Evolutionary conservation across 23 tunicate species (phyloP).

Genomic region (Corella eumyota): DNA sequence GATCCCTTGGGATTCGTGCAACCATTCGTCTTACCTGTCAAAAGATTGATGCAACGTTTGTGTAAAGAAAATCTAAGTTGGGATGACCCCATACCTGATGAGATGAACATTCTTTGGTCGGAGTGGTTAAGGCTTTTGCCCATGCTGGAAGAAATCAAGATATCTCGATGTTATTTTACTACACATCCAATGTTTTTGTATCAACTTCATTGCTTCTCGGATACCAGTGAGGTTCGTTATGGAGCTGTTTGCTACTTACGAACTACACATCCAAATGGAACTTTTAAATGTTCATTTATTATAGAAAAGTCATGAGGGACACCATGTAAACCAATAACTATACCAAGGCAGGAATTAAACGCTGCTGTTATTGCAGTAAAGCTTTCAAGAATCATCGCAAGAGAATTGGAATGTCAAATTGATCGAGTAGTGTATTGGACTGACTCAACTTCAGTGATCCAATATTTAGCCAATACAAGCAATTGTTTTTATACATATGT

Average conservation of each 20-base stretch:
- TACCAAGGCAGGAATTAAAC: constrained; percentile 11
- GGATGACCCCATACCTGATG: neutral
- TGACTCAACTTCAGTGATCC: constrained; percentile 21
- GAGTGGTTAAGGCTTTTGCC: neutral
- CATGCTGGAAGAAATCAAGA: constrained; percentile 1
- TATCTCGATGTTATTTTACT: constrained; percentile 9
- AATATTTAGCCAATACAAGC: constrained; percentile 2
- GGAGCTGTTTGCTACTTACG: constrained; percentile 20
- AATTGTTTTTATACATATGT: constrained; percentile 13
- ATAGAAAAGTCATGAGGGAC: constrained; percentile 16
- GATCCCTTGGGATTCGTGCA: constrained; percentile 16
- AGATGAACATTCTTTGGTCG: neutral
- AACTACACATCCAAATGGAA: neutral
- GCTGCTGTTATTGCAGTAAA: constrained; percentile 21
- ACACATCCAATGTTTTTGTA: no score
- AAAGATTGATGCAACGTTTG: constrained; percentile 6
- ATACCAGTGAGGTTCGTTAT: constrained; percentile 12
- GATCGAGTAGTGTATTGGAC: constrained; percentile 4
- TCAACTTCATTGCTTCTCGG: constrained; percentile 19
- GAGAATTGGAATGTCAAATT: neutral
- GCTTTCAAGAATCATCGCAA: neutral
- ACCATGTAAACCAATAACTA: constrained; percentile 6
- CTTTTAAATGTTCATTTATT: constrained; percentile 3
- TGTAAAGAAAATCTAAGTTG: constrained; percentile 1
- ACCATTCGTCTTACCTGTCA: constrained; percentile 7